Evolutionary conservation across 2,113 vertebrate species (phyloP).

Genomic region (Pholis gunnellus): DNA sequence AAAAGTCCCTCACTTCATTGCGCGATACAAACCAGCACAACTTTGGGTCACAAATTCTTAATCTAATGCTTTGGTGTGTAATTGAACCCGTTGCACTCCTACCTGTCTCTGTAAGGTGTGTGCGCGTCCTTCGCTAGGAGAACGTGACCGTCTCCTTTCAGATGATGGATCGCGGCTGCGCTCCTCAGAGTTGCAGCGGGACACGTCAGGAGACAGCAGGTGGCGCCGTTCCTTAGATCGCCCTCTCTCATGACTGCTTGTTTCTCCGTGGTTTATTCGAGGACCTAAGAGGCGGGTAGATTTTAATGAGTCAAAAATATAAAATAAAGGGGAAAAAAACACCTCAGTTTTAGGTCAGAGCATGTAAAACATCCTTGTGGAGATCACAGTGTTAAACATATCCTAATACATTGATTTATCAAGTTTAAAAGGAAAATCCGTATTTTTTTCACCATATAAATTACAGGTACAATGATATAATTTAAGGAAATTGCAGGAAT

Average conservation of each 20-base stretch:
- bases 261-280: constrained; percentile 88
- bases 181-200: constrained; percentile 96
- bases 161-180: constrained; percentile 89
- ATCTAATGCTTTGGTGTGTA: background rate
- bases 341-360: background rate
- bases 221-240: constrained; percentile 96
- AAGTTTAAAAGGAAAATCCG: background rate
- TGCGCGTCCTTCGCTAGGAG: constrained; percentile 89
- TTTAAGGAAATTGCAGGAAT: background rate
- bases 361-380: background rate
- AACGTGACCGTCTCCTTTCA: constrained; percentile 87
- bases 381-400: background rate
- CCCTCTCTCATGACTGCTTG: constrained; percentile 90
- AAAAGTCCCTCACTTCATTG: background rate
- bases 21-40: background rate
- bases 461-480: background rate
- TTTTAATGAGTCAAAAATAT: background rate
- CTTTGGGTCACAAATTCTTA: background rate
- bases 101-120: constrained; percentile 88
- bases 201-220: constrained; percentile 94
- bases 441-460: too few relatives aligned
- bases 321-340: background rate
- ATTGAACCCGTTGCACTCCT: background rate
- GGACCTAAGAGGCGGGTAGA: constrained; percentile 78
- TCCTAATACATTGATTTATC: background rate